These are phyloP conservation scores for Myxocyprinus asiaticus DNA, from an alignment of 2,113 vertebrate species.

Conservation along the genomic window DNA sequence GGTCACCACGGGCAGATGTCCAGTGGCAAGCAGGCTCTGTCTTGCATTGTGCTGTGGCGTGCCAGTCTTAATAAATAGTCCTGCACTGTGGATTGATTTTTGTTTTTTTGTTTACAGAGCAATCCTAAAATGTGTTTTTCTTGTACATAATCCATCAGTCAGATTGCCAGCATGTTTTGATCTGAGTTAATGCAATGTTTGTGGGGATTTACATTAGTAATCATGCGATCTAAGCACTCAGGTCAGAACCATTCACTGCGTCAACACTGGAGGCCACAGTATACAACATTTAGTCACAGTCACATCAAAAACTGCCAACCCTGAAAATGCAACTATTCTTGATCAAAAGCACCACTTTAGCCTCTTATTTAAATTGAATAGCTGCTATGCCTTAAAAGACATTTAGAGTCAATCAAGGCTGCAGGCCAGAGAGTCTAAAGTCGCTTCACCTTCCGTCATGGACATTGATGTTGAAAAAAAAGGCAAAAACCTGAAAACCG, in stretches of 20 bases:
- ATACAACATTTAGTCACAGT: background rate
- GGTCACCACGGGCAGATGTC: no score
- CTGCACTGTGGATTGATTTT: conserved; percentile 33
- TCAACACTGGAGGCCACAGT: background rate
- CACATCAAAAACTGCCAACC: background rate
- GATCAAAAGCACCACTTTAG: conserved; percentile 12
- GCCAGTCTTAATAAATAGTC: background rate
- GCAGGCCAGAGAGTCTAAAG: conserved; percentile 9
- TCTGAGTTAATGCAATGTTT: conserved; percentile 12
- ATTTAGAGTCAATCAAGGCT: background rate
- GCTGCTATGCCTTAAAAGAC: background rate
- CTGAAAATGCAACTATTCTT: background rate
- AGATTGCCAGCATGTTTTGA: conserved; percentile 51
- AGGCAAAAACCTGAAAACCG: conserved; percentile 5
- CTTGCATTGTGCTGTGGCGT: background rate
- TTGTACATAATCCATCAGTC: conserved; percentile 53
- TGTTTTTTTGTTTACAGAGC: conserved; percentile 52
- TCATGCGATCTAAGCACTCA: background rate
- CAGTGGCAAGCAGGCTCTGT: no score
- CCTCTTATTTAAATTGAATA: background rate
- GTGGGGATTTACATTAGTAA: conserved; percentile 34
- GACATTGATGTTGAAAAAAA: background rate
- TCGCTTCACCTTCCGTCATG: conserved; percentile 4
- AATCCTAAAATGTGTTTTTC: conserved; percentile 31
- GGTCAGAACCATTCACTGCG: conserved; percentile 18